Percentiles rank a stretch among this genome's conserved stretches.
Evolutionary conservation across 2,797 vertebrate genomes (phyloP).

Genomic region (Lagodon rhomboides): DNA sequence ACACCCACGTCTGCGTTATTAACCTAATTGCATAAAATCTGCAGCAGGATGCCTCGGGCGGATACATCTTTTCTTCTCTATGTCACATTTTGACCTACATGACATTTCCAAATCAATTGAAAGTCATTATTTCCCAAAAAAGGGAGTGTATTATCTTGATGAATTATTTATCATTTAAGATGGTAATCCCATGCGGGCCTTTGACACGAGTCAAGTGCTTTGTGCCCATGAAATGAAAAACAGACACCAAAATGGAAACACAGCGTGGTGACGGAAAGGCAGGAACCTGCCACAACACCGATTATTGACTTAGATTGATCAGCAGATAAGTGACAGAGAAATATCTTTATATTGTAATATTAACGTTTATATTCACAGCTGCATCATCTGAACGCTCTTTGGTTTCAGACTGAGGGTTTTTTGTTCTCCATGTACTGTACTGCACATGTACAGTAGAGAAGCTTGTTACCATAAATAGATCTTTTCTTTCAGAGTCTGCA

Average conservation of each 20-base stretch:
- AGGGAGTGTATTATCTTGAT: slow-evolving; percentile 36
- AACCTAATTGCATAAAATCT: slow-evolving; percentile 42
- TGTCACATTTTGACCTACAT: slow-evolving; percentile 7
- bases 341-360: not conserved
- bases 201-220: slow-evolving; percentile 45
- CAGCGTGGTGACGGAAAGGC: not conserved
- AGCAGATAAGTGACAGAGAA: not conserved
- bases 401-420: not conserved
- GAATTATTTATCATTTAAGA: slow-evolving; percentile 59
- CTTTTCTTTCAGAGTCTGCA: slow-evolving; percentile 48
- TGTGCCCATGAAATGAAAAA: slow-evolving; percentile 31
- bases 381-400: not conserved
- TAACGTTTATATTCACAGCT: slow-evolving; percentile 5
- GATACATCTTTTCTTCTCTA: not conserved
- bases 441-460: slow-evolving; percentile 23
- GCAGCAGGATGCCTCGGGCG: not conserved
- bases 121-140: slow-evolving; percentile 44
- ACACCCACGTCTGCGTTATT: slow-evolving; percentile 45
- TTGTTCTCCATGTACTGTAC: slow-evolving; percentile 6
- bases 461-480: slow-evolving; percentile 51
- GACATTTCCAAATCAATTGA: slow-evolving; percentile 38
- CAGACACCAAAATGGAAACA: not conserved
- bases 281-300: not conserved
- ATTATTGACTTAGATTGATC: slow-evolving; percentile 18
- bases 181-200: slow-evolving; percentile 41